Evolutionary conservation across 2,797 vertebrate species (phyloP), one percentile per base, ranked within the genome.

Genomic region (Enteromius anoplus): DNA sequence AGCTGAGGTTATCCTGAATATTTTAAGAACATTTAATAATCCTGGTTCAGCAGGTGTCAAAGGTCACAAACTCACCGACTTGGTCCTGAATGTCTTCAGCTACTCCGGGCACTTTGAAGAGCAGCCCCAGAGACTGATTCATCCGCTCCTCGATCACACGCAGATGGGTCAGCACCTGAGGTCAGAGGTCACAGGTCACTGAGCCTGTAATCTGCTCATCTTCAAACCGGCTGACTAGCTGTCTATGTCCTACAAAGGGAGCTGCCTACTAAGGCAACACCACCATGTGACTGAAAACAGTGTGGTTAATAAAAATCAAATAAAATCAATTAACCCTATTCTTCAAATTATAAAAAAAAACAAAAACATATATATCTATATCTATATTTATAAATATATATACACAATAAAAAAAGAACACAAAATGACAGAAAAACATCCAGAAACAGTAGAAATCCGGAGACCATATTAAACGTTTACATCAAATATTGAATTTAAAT

Each of bases 141-240:
- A 99, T 99, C 66, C 98, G 95, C 87, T 99, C 98, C 53, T 99
- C 98, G 75, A 99, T 99, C 87, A 99, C 97, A 47, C 97, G 97
- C 87, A 99, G 95, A 89, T 99, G 98, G 58, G 97, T 99, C 94
- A 99, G 94, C 62, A 99, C 98, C 98, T 99, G 55, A 0, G 34
- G 58, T 85, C 32, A 89, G 10, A 88, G 47, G 85, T 32, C 70
- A 72, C 4, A 79, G 64, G 71, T 34, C 66, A 80, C 60, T 83
- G 64, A 83, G 76, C 68, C 64, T 32, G 78, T 85, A 64, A 83
- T 47, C 70, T 2, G 42, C 71, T 34, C 29, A 2, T 34, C 17
- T 34, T 34, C 29, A 72, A 47, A 2, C 40, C 12, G 7, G 15
- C 6, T 4, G 3, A 9, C 40, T 26, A 70, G n/a, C 6, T 68